phyloP scores from a whole-genome alignment of 1,140 invertebrate genomes.

The Euura lappo region DNA sequence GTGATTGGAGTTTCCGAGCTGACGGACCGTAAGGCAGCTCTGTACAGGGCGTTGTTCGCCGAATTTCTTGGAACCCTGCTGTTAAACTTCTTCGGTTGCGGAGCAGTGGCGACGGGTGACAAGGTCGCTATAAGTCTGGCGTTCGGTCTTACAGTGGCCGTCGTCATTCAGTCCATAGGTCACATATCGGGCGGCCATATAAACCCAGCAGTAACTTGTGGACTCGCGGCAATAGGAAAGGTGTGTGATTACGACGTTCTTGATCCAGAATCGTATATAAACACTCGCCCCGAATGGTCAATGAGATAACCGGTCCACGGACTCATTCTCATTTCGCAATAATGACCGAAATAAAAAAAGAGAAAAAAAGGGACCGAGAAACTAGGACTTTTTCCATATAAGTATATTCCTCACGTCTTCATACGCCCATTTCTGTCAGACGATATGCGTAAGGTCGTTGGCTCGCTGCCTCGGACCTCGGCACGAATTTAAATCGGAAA shows the following conservation, averaged over 20 bases:
- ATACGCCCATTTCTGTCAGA: not conserved
- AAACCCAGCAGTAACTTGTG: constrained; percentile 88
- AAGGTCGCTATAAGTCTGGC: constrained; percentile 81
- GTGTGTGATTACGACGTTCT: constrained; percentile 54
- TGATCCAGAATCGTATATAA: not conserved
- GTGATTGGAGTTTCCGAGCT: constrained; percentile 72
- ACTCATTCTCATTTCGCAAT: not conserved
- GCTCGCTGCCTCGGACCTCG: too few relatives aligned
- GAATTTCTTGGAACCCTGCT: constrained; percentile 86
- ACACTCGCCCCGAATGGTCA: not conserved
- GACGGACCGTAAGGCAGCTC: constrained; percentile 64
- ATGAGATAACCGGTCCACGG: not conserved
- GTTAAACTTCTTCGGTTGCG: constrained; percentile 86
- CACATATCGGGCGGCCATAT: constrained; percentile 91
- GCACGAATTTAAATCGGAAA: too few relatives aligned
- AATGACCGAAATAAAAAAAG: not conserved
- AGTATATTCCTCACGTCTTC: not conserved
- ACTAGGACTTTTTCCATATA: not conserved
- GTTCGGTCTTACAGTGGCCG: constrained; percentile 86
- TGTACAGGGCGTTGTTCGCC: constrained; percentile 76
- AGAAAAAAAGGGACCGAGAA: not conserved
- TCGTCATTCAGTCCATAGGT: constrained; percentile 79
- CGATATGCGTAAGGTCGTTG: too few relatives aligned
- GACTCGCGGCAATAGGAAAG: constrained; percentile 78
- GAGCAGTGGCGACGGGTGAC: constrained; percentile 67